A percentile compares a stretch with the other conserved stretches of the same genome.
These are phyloP conservation scores for Euclidia mi DNA, from an alignment of 2,888 invertebrate species.

Conservation along the genomic window DNA sequence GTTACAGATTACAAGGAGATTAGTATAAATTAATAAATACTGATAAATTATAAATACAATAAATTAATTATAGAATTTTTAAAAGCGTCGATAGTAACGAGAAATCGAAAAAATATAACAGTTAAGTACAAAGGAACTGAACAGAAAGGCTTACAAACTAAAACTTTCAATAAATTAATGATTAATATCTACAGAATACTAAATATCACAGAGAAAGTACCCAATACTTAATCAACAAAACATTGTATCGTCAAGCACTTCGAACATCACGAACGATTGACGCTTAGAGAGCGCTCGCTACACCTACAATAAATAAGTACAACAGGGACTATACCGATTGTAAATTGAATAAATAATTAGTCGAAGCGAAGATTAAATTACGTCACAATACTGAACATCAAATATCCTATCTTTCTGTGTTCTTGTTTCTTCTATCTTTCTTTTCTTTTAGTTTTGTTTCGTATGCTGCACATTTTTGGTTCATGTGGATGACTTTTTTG, in stretches of 20 bases:
- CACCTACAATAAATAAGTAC: conserved; percentile 69
- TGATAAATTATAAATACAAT: conserved; percentile 59
- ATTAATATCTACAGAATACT: conserved; percentile 86
- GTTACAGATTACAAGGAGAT: conserved; percentile 57
- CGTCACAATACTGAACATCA: conserved; percentile 51
- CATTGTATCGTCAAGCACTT: conserved; percentile 84
- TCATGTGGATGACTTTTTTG: conserved; percentile 66
- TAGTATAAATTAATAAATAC: conserved; percentile 69
- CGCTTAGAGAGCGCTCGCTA: conserved; percentile 68
- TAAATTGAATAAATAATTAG: conserved; percentile 60
- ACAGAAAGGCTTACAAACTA: conserved; percentile 77
- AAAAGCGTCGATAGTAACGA: conserved; percentile 54
- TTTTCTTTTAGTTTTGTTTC: conserved; percentile 73
- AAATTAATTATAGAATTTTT: conserved; percentile 58
- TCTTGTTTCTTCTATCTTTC: conserved; percentile 55
- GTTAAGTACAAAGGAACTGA: conserved; percentile 79
- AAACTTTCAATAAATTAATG: conserved; percentile 85
- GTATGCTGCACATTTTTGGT: conserved; percentile 66
- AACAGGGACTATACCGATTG: conserved; percentile 63
- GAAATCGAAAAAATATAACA: conserved; percentile 58
- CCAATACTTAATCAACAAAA: conserved; percentile 88
- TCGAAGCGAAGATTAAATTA: conserved; percentile 48
- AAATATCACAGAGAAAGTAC: conserved; percentile 90
- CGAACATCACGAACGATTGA: conserved; percentile 69
- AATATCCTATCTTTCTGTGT: conserved; percentile 55